These are phyloP conservation scores for Telenomus remus DNA, from an alignment of 1,140 invertebrate genomes.

Conservation along the genomic window DNA sequence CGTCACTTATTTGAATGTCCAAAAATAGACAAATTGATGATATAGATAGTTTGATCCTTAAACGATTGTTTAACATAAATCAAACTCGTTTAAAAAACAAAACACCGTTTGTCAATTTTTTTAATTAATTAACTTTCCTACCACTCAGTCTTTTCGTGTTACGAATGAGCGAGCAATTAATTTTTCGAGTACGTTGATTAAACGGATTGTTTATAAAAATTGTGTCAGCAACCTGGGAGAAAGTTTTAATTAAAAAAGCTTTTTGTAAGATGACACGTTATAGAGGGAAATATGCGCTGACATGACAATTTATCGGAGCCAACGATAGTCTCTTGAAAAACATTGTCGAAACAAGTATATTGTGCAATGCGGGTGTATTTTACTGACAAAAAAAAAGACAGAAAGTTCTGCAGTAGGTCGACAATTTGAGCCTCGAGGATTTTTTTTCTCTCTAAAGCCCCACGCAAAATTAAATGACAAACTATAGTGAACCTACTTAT, in stretches of 20 bases:
- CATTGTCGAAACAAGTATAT: constrained; percentile 9
- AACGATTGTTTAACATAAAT: too few species aligned
- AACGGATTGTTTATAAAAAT: neutral
- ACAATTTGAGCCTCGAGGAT: constrained; percentile 9
- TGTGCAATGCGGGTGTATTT: constrained; percentile 19
- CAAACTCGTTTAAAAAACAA: too few species aligned
- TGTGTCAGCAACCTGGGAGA: neutral
- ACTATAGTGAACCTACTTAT: too few species aligned
- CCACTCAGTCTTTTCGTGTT: too few species aligned
- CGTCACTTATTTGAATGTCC: too few species aligned
- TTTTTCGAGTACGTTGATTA: neutral
- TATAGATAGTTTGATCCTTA: too few species aligned
- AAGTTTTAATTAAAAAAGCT: neutral
- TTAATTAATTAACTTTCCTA: too few species aligned
- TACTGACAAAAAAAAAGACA: constrained; percentile 2
- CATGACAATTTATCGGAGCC: constrained; percentile 33
- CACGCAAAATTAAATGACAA: constrained; percentile 1
- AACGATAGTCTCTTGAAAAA: constrained; percentile 19
- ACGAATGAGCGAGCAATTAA: too few species aligned
- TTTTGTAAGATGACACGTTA: constrained; percentile 2
- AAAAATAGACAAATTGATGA: too few species aligned
- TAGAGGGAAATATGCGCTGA: constrained; percentile 14
- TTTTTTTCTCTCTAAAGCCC: constrained; percentile 1
- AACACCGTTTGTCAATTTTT: too few species aligned
- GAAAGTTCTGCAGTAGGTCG: constrained; percentile 19